These are phyloP conservation scores for Steatocranus sp. DNA, from an alignment of 2,797 vertebrate genomes.

Conservation along the genomic window DNA sequence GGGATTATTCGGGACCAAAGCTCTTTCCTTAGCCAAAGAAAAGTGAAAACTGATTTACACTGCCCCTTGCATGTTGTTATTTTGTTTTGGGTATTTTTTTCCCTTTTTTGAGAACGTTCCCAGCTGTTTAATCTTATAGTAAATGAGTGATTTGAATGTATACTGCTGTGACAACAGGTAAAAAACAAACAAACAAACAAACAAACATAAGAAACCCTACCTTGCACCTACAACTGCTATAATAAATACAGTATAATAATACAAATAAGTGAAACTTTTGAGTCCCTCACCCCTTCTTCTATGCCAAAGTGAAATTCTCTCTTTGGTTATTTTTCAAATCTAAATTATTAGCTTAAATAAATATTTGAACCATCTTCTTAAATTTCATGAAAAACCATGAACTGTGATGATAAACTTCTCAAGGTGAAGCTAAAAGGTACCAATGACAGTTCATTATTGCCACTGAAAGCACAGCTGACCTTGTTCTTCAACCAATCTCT, in stretches of 20 bases:
- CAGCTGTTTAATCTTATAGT: not conserved
- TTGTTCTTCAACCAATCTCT: not conserved
- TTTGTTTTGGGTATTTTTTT: not conserved
- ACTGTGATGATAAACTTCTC: not conserved
- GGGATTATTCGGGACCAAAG: not conserved
- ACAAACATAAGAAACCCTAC: not conserved
- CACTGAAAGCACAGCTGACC: not conserved
- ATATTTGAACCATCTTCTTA: not conserved
- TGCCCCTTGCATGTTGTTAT: not conserved
- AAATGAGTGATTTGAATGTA: not conserved
- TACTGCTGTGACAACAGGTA: not conserved
- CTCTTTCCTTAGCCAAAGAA: not conserved
- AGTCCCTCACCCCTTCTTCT: not conserved
- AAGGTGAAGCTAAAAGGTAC: not conserved
- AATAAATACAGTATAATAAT: not conserved
- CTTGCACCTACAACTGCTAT: not conserved
- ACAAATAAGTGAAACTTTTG: not conserved
- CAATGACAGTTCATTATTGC: not conserved
- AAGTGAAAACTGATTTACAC: not conserved
- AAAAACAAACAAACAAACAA: not conserved
- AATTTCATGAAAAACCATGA: not conserved
- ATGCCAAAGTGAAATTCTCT: not conserved
- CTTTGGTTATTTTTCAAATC: not conserved
- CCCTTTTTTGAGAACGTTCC: not conserved
- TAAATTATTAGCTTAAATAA: not conserved